Conservation (phyloP, 2,888 invertebrate genomes). For the Augochlorella aurata region DNA sequence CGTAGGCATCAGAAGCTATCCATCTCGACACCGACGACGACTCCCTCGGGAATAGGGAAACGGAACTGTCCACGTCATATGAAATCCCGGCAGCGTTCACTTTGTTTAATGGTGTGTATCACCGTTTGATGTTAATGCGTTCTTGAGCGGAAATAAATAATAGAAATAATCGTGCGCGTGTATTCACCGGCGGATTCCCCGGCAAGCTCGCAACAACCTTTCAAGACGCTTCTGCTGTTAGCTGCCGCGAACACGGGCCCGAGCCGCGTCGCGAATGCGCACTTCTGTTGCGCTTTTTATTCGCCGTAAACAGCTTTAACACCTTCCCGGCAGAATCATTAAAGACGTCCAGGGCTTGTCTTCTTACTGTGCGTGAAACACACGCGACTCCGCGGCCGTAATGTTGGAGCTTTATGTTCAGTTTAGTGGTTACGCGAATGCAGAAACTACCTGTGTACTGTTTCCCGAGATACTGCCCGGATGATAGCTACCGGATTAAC, state of each 20-base stretch:
- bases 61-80: not conserved
- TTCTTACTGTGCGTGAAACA: slow-evolving; percentile 54
- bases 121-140: slow-evolving; percentile 7
- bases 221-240: not conserved
- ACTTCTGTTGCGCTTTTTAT: slow-evolving; percentile 55
- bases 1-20: not conserved
- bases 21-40: not conserved
- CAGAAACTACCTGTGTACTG: slow-evolving; percentile 50
- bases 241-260: no score
- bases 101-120: not conserved
- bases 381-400: slow-evolving; percentile 32
- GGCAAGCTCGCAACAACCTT: not conserved
- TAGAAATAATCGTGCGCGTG: not conserved
- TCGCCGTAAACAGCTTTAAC: slow-evolving; percentile 62
- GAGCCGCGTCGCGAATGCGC: slow-evolving; percentile 14
- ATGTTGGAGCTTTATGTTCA: slow-evolving; percentile 48
- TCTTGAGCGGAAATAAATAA: slow-evolving; percentile 36
- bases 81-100: not conserved
- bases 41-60: not conserved
- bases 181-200: not conserved
- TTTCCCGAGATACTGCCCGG: slow-evolving; percentile 22
- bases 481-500: slow-evolving; percentile 51
- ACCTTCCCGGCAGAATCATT: slow-evolving; percentile 53
- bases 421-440: slow-evolving; percentile 56
- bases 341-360: slow-evolving; percentile 51